Percentiles rank a stretch among this genome's conserved stretches.
Conservation (phyloP, 2,113 vertebrate genomes). For the Myotis yumanensis region DNA sequence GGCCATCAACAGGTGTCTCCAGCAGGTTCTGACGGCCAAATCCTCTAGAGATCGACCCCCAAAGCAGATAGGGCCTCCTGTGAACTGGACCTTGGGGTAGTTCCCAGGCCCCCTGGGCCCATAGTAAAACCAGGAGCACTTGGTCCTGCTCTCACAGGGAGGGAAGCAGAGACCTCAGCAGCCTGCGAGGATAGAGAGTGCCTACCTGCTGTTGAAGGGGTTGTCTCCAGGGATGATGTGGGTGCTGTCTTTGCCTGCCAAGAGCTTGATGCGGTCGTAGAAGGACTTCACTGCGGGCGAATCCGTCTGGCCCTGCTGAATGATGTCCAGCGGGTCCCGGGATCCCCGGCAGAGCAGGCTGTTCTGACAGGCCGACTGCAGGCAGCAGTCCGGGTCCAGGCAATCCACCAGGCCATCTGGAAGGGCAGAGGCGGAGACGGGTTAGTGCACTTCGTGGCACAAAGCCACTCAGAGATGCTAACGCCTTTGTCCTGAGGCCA, state of each 20-base stretch:
- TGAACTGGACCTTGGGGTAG: neutral
- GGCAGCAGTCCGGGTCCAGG: slow-evolving; percentile 99
- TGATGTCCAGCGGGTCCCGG: slow-evolving; percentile 95
- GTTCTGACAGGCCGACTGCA: slow-evolving; percentile 96
- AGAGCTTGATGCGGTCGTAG: slow-evolving; percentile 96
- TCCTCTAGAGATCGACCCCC: neutral
- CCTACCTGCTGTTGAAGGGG: slow-evolving; percentile 96
- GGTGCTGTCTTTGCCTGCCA: slow-evolving; percentile 97
- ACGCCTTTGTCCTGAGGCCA: neutral
- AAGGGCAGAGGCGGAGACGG: slow-evolving; percentile 67
- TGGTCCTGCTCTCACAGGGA: neutral
- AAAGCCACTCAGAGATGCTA: neutral
- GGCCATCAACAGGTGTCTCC: neutral
- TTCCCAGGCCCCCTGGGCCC: neutral
- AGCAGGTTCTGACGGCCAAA: neutral
- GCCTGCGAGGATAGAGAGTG: neutral
- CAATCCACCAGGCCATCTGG: slow-evolving; percentile 98
- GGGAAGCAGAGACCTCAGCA: neutral
- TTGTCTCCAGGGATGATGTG: slow-evolving; percentile 98
- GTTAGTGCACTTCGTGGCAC: neutral
- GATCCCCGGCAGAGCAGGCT: slow-evolving; percentile 96
- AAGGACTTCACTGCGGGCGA: slow-evolving; percentile 92
- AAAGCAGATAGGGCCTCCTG: neutral
- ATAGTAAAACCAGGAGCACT: neutral
- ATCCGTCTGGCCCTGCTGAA: slow-evolving; percentile 91